These are phyloP conservation scores for Machimus atricapillus DNA, from an alignment of 2,888 invertebrate genomes.

Conservation along the genomic window DNA sequence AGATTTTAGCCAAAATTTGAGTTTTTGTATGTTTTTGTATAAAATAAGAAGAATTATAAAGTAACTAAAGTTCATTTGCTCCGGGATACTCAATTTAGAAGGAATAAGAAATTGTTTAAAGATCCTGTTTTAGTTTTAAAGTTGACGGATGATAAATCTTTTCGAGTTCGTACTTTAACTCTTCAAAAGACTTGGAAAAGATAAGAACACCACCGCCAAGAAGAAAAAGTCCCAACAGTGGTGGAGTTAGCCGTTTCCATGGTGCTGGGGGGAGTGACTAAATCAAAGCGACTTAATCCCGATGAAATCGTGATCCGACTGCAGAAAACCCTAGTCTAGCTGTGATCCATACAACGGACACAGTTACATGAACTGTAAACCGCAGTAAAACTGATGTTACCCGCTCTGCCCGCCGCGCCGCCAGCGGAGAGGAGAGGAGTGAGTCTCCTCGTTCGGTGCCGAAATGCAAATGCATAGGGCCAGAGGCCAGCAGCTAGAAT, in stretches of 20 bases:
- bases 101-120: background rate
- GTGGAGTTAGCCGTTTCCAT: background rate
- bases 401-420: background rate
- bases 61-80: background rate
- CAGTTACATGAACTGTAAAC: constrained; percentile 21
- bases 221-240: background rate
- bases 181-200: background rate
- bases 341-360: constrained; percentile 2
- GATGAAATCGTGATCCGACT: constrained; percentile 1
- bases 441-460: background rate
- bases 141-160: background rate
- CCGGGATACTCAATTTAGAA: background rate
- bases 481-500: background rate
- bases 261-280: background rate
- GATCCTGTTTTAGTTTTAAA: background rate
- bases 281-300: constrained; percentile 2
- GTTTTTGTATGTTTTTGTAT: too few species aligned
- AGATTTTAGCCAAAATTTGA: too few species aligned
- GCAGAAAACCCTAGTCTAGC: background rate
- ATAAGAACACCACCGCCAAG: background rate
- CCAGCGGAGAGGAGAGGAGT: background rate
- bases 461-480: background rate
- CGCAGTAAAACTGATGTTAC: background rate
- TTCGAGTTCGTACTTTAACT: background rate
- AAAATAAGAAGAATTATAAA: too few species aligned